Evolutionary conservation across 2,797 vertebrate species (phyloP).

Genomic region (Squalus acanthias): DNA sequence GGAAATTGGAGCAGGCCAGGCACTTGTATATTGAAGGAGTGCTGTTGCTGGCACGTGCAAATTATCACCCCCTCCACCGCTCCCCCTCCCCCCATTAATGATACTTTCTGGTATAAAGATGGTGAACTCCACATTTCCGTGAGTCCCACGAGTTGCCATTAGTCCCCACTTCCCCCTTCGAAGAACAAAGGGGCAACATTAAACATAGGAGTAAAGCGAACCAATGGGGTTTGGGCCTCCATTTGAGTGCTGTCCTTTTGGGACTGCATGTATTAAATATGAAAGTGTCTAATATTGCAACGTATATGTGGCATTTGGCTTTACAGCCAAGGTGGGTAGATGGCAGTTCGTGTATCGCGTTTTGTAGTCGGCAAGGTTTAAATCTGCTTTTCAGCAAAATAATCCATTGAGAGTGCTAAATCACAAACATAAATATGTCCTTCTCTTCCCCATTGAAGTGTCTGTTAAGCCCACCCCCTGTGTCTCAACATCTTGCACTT

Average conservation of each 20-base stretch:
- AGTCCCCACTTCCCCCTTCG: not conserved
- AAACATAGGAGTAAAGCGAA: not conserved
- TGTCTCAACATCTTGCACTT: constrained; percentile 47
- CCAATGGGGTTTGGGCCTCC: not conserved
- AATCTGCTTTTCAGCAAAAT: not conserved
- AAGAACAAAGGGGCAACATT: not conserved
- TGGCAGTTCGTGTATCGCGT: not conserved
- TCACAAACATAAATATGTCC: not conserved
- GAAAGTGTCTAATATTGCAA: not conserved
- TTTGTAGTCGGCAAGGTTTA: not conserved
- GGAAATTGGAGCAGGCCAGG: not conserved
- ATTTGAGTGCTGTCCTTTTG: not conserved
- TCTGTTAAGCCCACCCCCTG: not conserved
- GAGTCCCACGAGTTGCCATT: not conserved
- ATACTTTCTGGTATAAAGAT: not conserved
- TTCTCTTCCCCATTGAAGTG: not conserved
- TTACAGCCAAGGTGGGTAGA: not conserved
- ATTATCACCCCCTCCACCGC: not conserved
- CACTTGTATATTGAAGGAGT: not conserved
- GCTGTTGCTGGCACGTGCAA: not conserved
- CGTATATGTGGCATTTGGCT: not conserved
- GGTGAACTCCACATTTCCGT: not conserved
- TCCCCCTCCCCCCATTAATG: not conserved
- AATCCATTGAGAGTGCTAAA: not conserved
- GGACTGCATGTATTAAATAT: not conserved